phyloP scores from a whole-genome alignment of 2,797 vertebrate species.

The Brachyrhaphis roseni region DNA sequence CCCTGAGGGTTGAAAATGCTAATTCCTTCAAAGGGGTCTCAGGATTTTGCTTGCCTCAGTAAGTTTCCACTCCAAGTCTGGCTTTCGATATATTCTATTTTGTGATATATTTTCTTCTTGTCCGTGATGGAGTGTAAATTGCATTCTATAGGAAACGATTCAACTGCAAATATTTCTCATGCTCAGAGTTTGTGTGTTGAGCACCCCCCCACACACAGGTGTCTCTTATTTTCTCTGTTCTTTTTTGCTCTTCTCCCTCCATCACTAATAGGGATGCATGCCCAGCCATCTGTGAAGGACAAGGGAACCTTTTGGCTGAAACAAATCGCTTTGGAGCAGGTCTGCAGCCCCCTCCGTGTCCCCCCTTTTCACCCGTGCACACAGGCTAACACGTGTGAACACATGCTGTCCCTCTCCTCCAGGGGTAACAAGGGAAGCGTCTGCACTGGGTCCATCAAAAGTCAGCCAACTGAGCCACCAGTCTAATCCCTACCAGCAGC shows the following conservation, averaged over 20 bases:
- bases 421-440: constrained; percentile 73
- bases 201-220: constrained; percentile 61
- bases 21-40: constrained; percentile 73
- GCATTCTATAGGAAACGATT: constrained; percentile 53
- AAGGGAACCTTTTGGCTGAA: constrained; percentile 79
- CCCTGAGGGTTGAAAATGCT: constrained; percentile 66
- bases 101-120: constrained; percentile 38
- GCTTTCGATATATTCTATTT: constrained; percentile 65
- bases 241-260: constrained; percentile 49
- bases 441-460: constrained; percentile 74
- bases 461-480: constrained; percentile 75
- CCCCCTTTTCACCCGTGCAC: constrained; percentile 27
- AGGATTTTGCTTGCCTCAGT: constrained; percentile 78
- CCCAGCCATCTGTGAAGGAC: constrained; percentile 83
- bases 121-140: constrained; percentile 60
- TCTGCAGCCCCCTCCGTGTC: constrained; percentile 53
- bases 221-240: constrained; percentile 55
- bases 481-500: constrained; percentile 74
- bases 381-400: constrained; percentile 36
- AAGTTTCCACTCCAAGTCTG: constrained; percentile 56
- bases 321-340: constrained; percentile 78
- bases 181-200: constrained; percentile 53
- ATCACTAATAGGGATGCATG: constrained; percentile 67
- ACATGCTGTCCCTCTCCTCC: constrained; percentile 51
- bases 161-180: constrained; percentile 39